Evolutionary conservation across 2,797 vertebrate species (phyloP).

Genomic region (Echeneis naucrates): DNA sequence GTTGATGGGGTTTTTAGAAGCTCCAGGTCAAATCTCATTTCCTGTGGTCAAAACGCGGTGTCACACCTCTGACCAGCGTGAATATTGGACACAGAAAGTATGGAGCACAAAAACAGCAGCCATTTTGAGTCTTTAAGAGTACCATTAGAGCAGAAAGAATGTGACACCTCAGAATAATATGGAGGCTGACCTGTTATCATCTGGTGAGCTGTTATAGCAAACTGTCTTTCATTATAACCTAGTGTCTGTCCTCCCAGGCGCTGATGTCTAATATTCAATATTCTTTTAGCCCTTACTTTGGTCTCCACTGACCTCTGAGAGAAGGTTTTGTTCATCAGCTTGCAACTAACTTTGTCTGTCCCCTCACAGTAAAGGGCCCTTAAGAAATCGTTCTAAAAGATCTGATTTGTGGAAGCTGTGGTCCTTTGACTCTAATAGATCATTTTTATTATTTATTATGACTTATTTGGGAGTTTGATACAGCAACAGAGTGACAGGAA

Average conservation of each 20-base stretch:
- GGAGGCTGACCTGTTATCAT: no score
- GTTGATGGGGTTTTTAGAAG: slow-evolving; percentile 34
- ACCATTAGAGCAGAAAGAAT: not conserved
- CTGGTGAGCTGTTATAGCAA: not conserved
- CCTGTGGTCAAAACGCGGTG: slow-evolving; percentile 32
- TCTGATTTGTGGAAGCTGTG: no score
- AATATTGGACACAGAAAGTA: slow-evolving; percentile 19
- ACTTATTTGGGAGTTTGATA: no score
- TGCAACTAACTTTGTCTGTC: not conserved
- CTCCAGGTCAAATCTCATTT: slow-evolving; percentile 57
- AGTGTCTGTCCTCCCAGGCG: not conserved
- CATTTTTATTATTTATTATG: no score
- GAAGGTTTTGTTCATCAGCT: not conserved
- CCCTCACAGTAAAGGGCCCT: no score
- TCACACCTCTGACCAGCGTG: slow-evolving; percentile 14
- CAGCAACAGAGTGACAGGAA: no score
- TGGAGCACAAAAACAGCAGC: not conserved
- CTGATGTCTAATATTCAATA: not conserved
- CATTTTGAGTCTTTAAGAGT: not conserved
- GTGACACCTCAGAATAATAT: no score
- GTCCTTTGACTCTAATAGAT: no score
- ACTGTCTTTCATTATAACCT: not conserved
- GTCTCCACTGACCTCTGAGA: not conserved
- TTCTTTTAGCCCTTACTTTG: not conserved
- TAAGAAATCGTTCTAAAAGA: no score